These are phyloP conservation scores for Lymantria dispar DNA, from an alignment of 2,888 invertebrate genomes.

Conservation along the genomic window DNA sequence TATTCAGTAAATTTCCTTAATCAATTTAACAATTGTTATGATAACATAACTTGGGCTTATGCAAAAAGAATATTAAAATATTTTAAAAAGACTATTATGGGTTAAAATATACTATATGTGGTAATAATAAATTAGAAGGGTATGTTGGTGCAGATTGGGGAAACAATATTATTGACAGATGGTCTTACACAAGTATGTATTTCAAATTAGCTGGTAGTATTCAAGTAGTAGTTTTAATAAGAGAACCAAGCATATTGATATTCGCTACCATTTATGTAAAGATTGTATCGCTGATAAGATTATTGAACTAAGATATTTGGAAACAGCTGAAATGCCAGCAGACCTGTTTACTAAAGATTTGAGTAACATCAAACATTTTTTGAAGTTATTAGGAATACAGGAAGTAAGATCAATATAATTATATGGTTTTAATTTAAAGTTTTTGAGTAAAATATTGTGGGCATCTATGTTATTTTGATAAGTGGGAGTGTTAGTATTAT, in stretches of 20 bases:
- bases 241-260: constrained; percentile 3
- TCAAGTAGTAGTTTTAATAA: background rate
- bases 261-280: constrained; percentile 1
- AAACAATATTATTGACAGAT: background rate
- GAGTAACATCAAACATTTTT: background rate
- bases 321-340: constrained; percentile 5
- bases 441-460: too few relatives aligned
- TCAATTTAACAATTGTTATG: constrained; percentile 1
- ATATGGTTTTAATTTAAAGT: too few relatives aligned
- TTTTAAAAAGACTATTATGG: background rate
- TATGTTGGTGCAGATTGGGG: constrained; percentile 2
- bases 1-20: background rate
- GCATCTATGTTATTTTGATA: too few relatives aligned
- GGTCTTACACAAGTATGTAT: constrained; percentile 1
- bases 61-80: background rate
- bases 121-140: background rate
- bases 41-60: background rate
- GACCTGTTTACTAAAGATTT: background rate
- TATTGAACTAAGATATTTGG: constrained; percentile 1
- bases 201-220: background rate
- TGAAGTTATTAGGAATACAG: background rate
- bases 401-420: too few relatives aligned
- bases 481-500: too few relatives aligned
- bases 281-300: background rate
- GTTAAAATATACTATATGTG: background rate